A percentile compares a stretch with the other conserved stretches of the same genome.
Evolutionary conservation across 2,888 invertebrate species (phyloP).

Genomic region (Coremacera marginata): DNA sequence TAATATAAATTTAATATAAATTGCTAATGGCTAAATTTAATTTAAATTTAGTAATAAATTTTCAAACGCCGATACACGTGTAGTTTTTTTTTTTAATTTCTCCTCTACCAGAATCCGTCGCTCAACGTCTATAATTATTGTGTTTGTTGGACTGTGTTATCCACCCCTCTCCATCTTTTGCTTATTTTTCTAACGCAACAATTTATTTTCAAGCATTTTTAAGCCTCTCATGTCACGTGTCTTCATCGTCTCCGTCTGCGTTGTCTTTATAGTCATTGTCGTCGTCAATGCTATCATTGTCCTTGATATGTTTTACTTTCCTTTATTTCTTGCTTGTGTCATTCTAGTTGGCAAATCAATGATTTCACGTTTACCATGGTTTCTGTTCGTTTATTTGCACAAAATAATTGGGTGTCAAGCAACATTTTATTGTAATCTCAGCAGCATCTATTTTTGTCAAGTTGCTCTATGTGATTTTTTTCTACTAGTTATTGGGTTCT

Average conservation of each 20-base stretch:
- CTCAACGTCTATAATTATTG: no score
- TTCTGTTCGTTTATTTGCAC: conserved; percentile 28
- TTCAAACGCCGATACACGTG: no score
- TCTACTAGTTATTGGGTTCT: background rate
- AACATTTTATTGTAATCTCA: conserved; percentile 41
- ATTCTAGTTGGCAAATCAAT: conserved; percentile 20
- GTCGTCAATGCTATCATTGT: background rate
- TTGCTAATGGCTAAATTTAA: no score
- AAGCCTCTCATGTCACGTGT: background rate
- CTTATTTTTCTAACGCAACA: background rate
- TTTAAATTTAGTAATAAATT: no score
- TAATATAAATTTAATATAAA: no score
- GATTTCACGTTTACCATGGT: conserved; percentile 20
- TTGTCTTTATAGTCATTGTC: no score
- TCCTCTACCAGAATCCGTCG: no score
- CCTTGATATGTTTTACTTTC: background rate
- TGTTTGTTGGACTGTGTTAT: no score
- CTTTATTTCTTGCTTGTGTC: conserved; percentile 7
- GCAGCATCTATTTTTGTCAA: conserved; percentile 30
- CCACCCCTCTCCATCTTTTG: background rate
- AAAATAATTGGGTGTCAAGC: conserved; percentile 38
- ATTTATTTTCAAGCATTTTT: background rate
- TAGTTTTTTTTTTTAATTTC: no score
- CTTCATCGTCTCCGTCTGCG: background rate
- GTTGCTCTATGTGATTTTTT: background rate